Conservation (phyloP, 2,797 vertebrate genomes). For the Leptodon cayanensis region DNA sequence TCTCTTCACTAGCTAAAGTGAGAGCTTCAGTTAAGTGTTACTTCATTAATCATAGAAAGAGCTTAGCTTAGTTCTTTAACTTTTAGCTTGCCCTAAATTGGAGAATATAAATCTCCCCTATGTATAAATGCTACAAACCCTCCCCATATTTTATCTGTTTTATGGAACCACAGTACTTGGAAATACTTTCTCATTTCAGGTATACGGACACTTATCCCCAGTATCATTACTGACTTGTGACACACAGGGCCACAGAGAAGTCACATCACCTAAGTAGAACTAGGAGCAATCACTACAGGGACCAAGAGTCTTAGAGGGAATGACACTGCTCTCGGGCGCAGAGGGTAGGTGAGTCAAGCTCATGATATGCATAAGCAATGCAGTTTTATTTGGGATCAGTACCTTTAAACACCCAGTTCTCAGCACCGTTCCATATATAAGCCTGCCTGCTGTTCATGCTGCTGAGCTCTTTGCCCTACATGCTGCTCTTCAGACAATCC, state of each 20-base stretch:
- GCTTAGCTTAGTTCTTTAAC: not conserved
- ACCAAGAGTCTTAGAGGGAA: not conserved
- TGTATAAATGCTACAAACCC: not conserved
- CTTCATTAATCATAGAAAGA: not conserved
- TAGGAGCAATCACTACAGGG: not conserved
- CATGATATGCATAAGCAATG: not conserved
- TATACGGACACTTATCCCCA: not conserved
- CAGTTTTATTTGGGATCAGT: not conserved
- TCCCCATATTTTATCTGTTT: not conserved
- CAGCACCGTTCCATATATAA: not conserved
- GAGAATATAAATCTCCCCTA: not conserved
- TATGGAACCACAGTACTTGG: not conserved
- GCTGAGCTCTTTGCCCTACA: not conserved
- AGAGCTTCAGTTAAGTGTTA: not conserved
- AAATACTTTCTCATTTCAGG: not conserved
- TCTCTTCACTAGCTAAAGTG: not conserved
- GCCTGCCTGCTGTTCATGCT: not conserved
- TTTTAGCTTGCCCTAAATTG: not conserved
- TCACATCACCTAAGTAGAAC: not conserved
- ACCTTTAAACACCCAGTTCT: not conserved
- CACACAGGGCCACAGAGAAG: not conserved
- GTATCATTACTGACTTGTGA: not conserved
- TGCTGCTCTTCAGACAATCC: not conserved
- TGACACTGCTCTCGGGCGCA: fast-evolving
- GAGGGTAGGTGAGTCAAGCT: not conserved